These are phyloP conservation scores for Trachythela sp. DNA, from an alignment of 64 coral and sea anemone species.

Conservation along the genomic window DNA sequence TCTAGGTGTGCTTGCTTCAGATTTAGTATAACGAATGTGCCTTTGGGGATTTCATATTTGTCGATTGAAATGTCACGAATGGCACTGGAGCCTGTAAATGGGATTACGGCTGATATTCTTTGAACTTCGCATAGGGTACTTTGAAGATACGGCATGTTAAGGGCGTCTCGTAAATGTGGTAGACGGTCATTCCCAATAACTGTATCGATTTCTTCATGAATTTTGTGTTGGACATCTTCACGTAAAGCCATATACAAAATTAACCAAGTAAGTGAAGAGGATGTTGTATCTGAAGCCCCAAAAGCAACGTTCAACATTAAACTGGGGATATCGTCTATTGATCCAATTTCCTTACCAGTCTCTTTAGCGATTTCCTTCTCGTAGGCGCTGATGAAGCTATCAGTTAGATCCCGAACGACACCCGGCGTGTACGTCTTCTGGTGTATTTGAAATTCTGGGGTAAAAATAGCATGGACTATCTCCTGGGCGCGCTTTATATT, in stretches of 20 bases:
- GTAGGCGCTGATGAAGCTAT: background rate
- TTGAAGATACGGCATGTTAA: background rate
- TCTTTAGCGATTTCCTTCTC: background rate
- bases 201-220: background rate
- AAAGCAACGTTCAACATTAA: background rate
- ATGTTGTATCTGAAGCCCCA: background rate
- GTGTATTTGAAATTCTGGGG: background rate
- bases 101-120: background rate
- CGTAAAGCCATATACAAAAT: too few species aligned
- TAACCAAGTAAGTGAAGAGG: background rate
- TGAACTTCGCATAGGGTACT: background rate
- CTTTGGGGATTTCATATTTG: background rate
- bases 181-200: background rate
- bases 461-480: background rate
- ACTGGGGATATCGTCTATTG: background rate
- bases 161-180: background rate
- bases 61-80: background rate
- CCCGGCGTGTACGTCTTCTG: background rate
- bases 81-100: background rate
- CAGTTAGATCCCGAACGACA: background rate
- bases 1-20: slow-evolving; percentile 36
- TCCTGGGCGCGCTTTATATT: background rate
- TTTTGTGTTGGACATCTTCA: too few species aligned
- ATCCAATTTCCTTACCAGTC: background rate
- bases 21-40: background rate